These are phyloP conservation scores for Drosophila hawaiiensis DNA, from an alignment of 2,888 invertebrate genomes.

Conservation along the genomic window DNA sequence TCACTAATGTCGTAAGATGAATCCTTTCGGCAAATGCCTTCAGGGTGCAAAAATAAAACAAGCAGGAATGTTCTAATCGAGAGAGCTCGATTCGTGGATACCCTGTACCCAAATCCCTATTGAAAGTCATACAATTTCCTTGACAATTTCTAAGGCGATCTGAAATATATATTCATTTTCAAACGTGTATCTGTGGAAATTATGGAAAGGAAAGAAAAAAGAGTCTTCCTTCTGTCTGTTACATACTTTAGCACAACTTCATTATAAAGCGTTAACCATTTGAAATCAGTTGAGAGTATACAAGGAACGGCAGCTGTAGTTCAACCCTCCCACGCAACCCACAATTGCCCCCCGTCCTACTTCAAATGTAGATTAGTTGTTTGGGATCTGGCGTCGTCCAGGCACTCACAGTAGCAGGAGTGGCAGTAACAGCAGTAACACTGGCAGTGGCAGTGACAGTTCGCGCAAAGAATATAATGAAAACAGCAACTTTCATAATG, in stretches of 20 bases:
- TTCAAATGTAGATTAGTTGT: slow-evolving; percentile 80
- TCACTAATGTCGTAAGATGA: slow-evolving; percentile 83
- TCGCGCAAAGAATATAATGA: slow-evolving; percentile 79
- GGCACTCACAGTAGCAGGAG: slow-evolving; percentile 5
- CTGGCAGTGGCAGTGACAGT: slow-evolving; percentile 10
- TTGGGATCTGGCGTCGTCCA: slow-evolving; percentile 45
- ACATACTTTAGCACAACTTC: background rate
- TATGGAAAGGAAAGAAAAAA: background rate
- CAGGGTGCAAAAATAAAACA: slow-evolving; percentile 80
- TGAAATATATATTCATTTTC: too few species aligned
- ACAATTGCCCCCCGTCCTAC: slow-evolving; percentile 8
- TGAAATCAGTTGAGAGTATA: background rate
- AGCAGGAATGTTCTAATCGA: background rate
- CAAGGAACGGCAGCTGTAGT: slow-evolving; percentile 51
- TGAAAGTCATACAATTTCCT: background rate
- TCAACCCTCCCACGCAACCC: background rate
- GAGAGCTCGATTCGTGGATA: background rate
- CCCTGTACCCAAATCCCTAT: background rate
- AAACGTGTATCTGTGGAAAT: background rate
- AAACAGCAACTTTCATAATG: slow-evolving; percentile 83
- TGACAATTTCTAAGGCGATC: background rate
- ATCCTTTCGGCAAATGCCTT: slow-evolving; percentile 81
- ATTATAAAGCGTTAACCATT: background rate
- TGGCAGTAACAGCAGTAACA: slow-evolving; percentile 2
- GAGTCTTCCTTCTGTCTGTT: background rate